A percentile compares a stretch with the other conserved stretches of the same genome.
Evolutionary conservation across 1,140 invertebrate species (phyloP).

Genomic region (Probaryconus sp.): DNA sequence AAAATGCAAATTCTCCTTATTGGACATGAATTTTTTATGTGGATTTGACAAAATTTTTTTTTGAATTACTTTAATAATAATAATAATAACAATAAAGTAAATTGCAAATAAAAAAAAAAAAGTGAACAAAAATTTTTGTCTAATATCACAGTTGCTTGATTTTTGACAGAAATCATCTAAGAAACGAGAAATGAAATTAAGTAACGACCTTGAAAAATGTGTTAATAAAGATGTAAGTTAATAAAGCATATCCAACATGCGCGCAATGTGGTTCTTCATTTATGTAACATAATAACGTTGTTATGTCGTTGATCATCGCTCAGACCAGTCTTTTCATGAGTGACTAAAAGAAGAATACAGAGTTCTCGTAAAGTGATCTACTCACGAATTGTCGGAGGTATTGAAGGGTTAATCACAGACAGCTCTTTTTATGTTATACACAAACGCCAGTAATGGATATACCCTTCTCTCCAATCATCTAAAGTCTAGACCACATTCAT

Average conservation of each 20-base stretch:
- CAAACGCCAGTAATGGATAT: constrained; percentile 24
- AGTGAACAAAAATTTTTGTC: too few species aligned
- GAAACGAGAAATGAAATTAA: constrained; percentile 15
- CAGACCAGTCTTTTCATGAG: constrained; percentile 32
- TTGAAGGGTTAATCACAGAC: constrained; percentile 34
- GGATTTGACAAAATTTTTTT: too few species aligned
- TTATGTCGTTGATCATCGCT: constrained; percentile 30
- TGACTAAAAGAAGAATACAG: constrained; percentile 31
- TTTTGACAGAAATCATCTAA: too few species aligned
- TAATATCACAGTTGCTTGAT: too few species aligned
- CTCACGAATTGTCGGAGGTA: constrained; percentile 39
- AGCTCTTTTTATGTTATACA: constrained; percentile 14
- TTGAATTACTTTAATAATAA: too few species aligned
- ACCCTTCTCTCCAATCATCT: constrained; percentile 5
- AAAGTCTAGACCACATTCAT: not conserved
- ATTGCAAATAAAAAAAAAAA: too few species aligned
- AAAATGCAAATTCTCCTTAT: too few species aligned
- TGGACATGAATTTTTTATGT: too few species aligned
- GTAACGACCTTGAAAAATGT: constrained; percentile 25
- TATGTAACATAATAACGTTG: constrained; percentile 52
- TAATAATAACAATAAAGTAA: too few species aligned
- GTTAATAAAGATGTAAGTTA: constrained; percentile 30
- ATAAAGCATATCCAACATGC: constrained; percentile 19
- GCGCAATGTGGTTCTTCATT: constrained; percentile 41
- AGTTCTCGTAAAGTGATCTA: constrained; percentile 42